phyloP scores from a whole-genome alignment of 2,797 vertebrate species.

The Ctenopoma kingsleyae region DNA sequence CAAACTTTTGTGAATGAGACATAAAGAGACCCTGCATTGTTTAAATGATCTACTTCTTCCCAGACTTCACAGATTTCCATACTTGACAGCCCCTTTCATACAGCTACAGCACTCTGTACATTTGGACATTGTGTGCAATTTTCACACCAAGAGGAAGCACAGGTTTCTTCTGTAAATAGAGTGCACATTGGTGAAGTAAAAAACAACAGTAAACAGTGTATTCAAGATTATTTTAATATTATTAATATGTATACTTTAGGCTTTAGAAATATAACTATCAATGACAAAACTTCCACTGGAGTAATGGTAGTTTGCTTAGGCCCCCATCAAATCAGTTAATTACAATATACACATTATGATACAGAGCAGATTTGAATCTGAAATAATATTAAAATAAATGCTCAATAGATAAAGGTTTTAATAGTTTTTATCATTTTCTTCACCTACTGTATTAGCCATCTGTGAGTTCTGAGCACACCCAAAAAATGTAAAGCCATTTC shows the following conservation, averaged over 20 bases:
- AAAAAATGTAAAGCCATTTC: slow-evolving; percentile 90
- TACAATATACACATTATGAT: slow-evolving; percentile 93
- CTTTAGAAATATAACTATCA: slow-evolving; percentile 96
- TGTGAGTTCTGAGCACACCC: slow-evolving; percentile 86
- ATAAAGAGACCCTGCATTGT: not conserved
- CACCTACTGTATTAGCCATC: slow-evolving; percentile 86
- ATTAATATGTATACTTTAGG: slow-evolving; percentile 91
- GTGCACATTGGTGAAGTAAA: slow-evolving; percentile 78
- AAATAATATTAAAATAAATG: slow-evolving; percentile 98
- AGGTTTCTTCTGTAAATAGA: slow-evolving; percentile 55
- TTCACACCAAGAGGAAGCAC: slow-evolving; percentile 32
- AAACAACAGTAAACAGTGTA: slow-evolving; percentile 85
- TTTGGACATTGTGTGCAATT: slow-evolving; percentile 37
- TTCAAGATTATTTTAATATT: slow-evolving; percentile 94
- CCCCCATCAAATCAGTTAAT: slow-evolving; percentile 89
- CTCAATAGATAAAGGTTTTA: slow-evolving; percentile 93
- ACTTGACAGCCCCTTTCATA: slow-evolving; percentile 36
- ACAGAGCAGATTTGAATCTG: slow-evolving; percentile 91
- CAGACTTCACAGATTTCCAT: slow-evolving; percentile 59
- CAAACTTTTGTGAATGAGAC: slow-evolving; percentile 1
- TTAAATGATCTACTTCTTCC: slow-evolving; percentile 44
- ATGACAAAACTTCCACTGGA: slow-evolving; percentile 91
- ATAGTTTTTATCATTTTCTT: slow-evolving; percentile 81
- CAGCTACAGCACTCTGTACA: slow-evolving; percentile 3
- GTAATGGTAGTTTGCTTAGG: slow-evolving; percentile 88